A percentile compares a stretch with the other conserved stretches of the same genome.
These are phyloP conservation scores for Spondyliosoma cantharus DNA, from an alignment of 2,797 vertebrate genomes.

Conservation along the genomic window DNA sequence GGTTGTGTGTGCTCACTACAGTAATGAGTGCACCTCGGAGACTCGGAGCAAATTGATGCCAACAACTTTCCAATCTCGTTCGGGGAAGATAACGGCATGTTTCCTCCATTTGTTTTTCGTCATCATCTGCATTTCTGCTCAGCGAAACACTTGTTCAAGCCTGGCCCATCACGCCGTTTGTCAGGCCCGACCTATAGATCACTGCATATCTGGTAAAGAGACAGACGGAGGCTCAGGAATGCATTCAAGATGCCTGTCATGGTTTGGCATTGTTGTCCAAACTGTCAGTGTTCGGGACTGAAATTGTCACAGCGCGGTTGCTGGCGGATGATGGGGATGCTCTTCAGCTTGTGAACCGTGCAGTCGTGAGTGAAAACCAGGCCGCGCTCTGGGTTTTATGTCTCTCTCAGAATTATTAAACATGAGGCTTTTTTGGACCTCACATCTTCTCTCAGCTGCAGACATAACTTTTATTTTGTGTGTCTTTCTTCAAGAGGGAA, in stretches of 20 bases:
- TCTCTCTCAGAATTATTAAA: constrained; percentile 58
- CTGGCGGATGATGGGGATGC: constrained; percentile 30
- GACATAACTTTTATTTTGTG: constrained; percentile 62
- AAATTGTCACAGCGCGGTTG: constrained; percentile 52
- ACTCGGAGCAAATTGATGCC: constrained; percentile 51
- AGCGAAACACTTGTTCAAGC: constrained; percentile 49
- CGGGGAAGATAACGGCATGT: constrained; percentile 36
- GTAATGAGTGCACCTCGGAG: constrained; percentile 54
- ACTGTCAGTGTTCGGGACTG: constrained; percentile 54
- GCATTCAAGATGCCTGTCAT: constrained; percentile 65
- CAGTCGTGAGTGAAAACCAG: constrained; percentile 19
- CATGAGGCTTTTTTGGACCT: constrained; percentile 52
- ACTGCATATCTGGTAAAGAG: constrained; percentile 32
- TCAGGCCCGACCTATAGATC: constrained; percentile 57
- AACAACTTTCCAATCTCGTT: constrained; percentile 61
- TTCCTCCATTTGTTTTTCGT: constrained; percentile 56
- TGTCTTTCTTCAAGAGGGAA: constrained; percentile 73
- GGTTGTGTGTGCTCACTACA: constrained; percentile 50
- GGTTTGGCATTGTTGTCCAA: constrained; percentile 65
- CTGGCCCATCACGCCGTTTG: constrained; percentile 57
- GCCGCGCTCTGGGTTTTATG: constrained; percentile 18
- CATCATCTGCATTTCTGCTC: constrained; percentile 54
- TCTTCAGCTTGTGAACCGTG: constrained; percentile 28
- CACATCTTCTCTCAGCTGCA: constrained; percentile 50
- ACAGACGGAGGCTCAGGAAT: constrained; percentile 58